Evolutionary conservation across 2,113 vertebrate genomes (phyloP), one percentile per base, ranked within the genome.

Genomic region (Solea solea): DNA sequence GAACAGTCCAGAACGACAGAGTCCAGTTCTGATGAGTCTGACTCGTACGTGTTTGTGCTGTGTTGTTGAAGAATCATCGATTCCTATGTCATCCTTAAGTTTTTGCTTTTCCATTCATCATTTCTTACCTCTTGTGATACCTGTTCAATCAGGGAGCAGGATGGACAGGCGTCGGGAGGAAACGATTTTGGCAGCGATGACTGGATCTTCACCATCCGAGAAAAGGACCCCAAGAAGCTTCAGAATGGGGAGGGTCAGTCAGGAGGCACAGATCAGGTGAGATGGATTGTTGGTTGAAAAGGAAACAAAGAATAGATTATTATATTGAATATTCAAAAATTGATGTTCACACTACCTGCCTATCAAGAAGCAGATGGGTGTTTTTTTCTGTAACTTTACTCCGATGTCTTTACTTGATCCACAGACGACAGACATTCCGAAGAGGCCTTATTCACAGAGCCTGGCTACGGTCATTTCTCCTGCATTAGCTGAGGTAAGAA

Each of bases 171-270:
- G 5, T 94, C 97, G 0, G 97, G 97, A 13, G 96, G 97, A 21
- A 95, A 95, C 7, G 95, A 98, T 81, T 94, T 96, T 14, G 95
- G 94, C 68, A 91, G 80, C 11, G 94, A 94, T 8, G 95, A 96
- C 79, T 99, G 98, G 98, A 97, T 96, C 88, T 99, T 99, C 84
- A 99, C 98, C 45, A 97, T 97, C 88, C 90, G 95, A 77, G 96
- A 98, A 88, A 97, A 97, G 80, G 95, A 98, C 75, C 96, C 95
- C 53, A 96, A 96, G 90, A 97, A 94, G 76, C 93, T 99, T 13
- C 96, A 97, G 87, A 98, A 99, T 0, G 96, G 97, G 69, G 94
- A 95, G 58, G 94, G 94, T 0, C 94, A 94, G 75, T 93, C 91
- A 0, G 94, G 89, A 6, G 93, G 93, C 8, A 72, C 95, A 39